Conservation (phyloP, 2,888 invertebrate species). For the Diarsia rubi region DNA sequence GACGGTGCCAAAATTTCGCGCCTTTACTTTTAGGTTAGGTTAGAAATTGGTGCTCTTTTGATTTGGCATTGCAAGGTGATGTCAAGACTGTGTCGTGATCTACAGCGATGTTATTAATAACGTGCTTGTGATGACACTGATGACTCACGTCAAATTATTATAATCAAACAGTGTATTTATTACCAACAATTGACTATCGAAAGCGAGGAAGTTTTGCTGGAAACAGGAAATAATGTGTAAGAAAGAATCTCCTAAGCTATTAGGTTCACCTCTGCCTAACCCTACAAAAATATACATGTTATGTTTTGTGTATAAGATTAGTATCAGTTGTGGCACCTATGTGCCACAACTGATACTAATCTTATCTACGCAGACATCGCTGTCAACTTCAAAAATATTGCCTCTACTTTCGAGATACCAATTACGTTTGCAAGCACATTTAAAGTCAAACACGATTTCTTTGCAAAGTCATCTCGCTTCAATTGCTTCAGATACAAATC, state of each 20-base stretch:
- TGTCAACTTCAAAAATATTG: background rate
- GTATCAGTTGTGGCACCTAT: no score
- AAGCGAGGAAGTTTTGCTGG: background rate
- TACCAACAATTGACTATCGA: background rate
- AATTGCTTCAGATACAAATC: constrained; percentile 28
- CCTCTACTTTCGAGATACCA: background rate
- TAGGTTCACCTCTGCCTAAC: no score
- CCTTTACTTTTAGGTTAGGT: background rate
- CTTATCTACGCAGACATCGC: background rate
- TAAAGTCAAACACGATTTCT: constrained; percentile 6
- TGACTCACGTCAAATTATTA: constrained; percentile 20
- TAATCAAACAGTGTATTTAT: background rate
- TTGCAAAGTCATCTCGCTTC: constrained; percentile 29
- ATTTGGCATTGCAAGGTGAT: constrained; percentile 16
- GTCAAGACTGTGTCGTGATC: constrained; percentile 39
- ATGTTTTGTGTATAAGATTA: no score
- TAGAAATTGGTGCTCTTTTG: constrained; percentile 19
- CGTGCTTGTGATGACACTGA: constrained; percentile 27
- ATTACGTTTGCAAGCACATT: constrained; percentile 21
- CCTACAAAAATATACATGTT: no score
- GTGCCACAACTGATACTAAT: background rate
- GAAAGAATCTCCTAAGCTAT: no score
- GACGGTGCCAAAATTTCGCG: constrained; percentile 46
- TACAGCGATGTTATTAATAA: constrained; percentile 13
- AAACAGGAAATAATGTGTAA: background rate